phyloP scores from a whole-genome alignment of 2,797 vertebrate genomes.

The Columba guinea region DNA sequence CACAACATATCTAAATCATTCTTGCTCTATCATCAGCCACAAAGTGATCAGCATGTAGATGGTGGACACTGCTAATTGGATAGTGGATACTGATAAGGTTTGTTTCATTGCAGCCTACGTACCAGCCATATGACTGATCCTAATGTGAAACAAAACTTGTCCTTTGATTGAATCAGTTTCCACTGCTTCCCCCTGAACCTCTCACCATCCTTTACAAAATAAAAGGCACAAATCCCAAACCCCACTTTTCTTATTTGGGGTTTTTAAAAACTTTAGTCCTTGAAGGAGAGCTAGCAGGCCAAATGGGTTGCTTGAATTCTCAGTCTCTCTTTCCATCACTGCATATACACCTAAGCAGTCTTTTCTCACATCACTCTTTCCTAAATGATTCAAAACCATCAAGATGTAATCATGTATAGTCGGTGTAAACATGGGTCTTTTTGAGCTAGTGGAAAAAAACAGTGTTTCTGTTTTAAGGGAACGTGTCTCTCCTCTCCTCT shows the following conservation, averaged over 20 bases:
- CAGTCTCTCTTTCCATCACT: background rate
- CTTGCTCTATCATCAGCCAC: background rate
- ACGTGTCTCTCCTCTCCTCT: background rate
- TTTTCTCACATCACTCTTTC: background rate
- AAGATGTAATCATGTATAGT: background rate
- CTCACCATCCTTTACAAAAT: background rate
- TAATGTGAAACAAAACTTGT: background rate
- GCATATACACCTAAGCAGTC: background rate
- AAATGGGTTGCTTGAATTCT: background rate
- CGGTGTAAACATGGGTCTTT: background rate
- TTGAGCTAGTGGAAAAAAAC: background rate
- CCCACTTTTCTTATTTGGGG: background rate
- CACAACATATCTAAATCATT: background rate
- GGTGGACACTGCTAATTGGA: background rate
- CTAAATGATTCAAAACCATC: background rate
- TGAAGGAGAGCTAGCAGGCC: background rate
- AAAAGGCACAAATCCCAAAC: background rate
- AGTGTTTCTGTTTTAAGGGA: background rate
- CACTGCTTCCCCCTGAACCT: background rate
- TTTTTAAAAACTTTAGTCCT: background rate
- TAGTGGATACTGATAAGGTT: background rate
- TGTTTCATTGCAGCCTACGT: background rate
- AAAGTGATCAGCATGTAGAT: background rate
- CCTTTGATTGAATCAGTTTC: conserved; percentile 3
- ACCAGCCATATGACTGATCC: background rate